Conservation (phyloP, 1,140 invertebrate genomes). For the Halictus rubicundus region DNA sequence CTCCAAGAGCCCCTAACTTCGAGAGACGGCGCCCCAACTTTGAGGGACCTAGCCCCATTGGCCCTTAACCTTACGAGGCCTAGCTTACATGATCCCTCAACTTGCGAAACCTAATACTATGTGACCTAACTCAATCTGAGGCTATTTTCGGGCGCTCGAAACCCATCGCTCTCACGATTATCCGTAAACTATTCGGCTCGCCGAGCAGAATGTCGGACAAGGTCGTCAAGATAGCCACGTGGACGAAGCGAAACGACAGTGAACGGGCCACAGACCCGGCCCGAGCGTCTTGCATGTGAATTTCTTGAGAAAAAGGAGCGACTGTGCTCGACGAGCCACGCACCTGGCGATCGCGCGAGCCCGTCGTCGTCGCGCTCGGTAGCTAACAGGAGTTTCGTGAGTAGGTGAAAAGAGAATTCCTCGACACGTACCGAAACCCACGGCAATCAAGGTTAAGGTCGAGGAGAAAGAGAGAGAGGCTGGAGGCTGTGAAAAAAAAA, state of each 20-base stretch:
- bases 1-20: too few species aligned
- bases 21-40: too few species aligned
- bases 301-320: conserved; percentile 5
- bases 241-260: neutral
- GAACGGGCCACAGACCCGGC: neutral
- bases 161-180: too few species aligned
- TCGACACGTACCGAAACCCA: neutral
- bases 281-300: conserved; percentile 9
- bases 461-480: neutral
- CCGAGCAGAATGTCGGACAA: conserved; percentile 45
- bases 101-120: too few species aligned
- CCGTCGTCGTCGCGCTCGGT: neutral
- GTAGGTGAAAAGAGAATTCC: neutral
- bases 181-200: too few species aligned
- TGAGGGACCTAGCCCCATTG: too few species aligned
- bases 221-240: conserved; percentile 44
- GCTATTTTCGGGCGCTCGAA: too few species aligned
- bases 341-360: too few species aligned
- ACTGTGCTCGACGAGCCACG: neutral
- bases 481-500: neutral
- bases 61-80: too few species aligned
- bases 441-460: conserved; percentile 29
- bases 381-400: neutral
- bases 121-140: too few species aligned
- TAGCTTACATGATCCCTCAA: too few species aligned